phyloP scores from a whole-genome alignment of 2,888 invertebrate species.

The Aleiodes testaceus region DNA sequence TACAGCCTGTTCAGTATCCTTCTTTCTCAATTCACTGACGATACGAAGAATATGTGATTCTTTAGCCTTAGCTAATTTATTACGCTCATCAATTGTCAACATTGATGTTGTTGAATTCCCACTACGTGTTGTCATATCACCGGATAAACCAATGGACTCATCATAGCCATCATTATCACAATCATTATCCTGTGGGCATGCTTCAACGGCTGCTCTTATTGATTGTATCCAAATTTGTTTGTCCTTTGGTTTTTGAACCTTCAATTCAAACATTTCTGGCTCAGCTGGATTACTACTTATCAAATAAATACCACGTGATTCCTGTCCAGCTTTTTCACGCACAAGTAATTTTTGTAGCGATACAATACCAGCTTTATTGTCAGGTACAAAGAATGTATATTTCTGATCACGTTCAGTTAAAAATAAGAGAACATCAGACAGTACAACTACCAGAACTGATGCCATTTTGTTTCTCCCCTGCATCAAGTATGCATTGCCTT shows the following conservation, averaged over 20 bases:
- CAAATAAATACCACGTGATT: slow-evolving; percentile 91
- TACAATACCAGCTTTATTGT: slow-evolving; percentile 96
- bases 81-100: slow-evolving; percentile 82
- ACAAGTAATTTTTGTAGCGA: slow-evolving; percentile 93
- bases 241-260: slow-evolving; percentile 90
- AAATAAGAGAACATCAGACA: slow-evolving; percentile 94
- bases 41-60: slow-evolving; percentile 87
- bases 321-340: slow-evolving; percentile 93
- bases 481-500: slow-evolving; percentile 91
- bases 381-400: slow-evolving; percentile 93
- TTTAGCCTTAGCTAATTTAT: slow-evolving; percentile 83
- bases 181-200: slow-evolving; percentile 89
- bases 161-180: slow-evolving; percentile 74
- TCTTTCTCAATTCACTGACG: slow-evolving; percentile 88
- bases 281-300: slow-evolving; percentile 93
- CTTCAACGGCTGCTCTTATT: slow-evolving; percentile 88
- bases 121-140: slow-evolving; percentile 41
- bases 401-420: slow-evolving; percentile 91
- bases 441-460: slow-evolving; percentile 89
- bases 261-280: slow-evolving; percentile 97
- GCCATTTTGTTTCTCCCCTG: slow-evolving; percentile 94
- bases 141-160: slow-evolving; percentile 54
- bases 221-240: slow-evolving; percentile 92
- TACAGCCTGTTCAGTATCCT: slow-evolving; percentile 90
- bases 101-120: slow-evolving; percentile 63